Conservation (phyloP, 2,113 vertebrate genomes). For the Nanger granti region DNA sequence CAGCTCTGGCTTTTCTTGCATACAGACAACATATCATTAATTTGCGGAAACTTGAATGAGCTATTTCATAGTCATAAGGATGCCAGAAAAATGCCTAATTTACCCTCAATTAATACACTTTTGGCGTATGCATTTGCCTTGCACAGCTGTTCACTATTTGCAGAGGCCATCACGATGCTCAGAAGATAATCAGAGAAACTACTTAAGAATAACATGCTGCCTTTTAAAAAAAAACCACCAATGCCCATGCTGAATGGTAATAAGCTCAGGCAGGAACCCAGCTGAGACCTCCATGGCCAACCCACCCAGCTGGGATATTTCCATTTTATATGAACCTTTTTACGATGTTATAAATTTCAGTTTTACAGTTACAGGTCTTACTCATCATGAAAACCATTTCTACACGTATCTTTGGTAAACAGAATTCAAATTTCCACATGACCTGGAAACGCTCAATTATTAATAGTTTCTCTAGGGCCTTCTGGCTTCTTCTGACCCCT, state of each 20-base stretch:
- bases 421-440: slow-evolving; percentile 30
- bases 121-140: slow-evolving; percentile 10
- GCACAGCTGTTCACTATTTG: slow-evolving; percentile 52
- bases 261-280: slow-evolving; percentile 10
- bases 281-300: not conserved
- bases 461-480: slow-evolving; percentile 6
- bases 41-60: not conserved
- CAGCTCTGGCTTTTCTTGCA: not conserved
- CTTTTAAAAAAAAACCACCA: not conserved
- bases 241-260: not conserved
- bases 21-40: not conserved
- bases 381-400: slow-evolving; percentile 38
- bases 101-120: slow-evolving; percentile 23
- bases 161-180: slow-evolving; percentile 18
- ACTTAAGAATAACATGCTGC: slow-evolving; percentile 33
- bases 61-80: not conserved
- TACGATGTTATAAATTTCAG: slow-evolving; percentile 26
- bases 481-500: slow-evolving; percentile 27
- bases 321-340: slow-evolving; percentile 42
- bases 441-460: slow-evolving; percentile 28
- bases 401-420: slow-evolving; percentile 33
- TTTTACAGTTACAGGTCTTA: slow-evolving; percentile 41
- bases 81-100: not conserved
- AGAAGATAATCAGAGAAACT: slow-evolving; percentile 54
- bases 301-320: slow-evolving; percentile 33